A percentile compares a stretch with the other conserved stretches of the same genome.
Evolutionary conservation across 2,113 vertebrate genomes (phyloP).

Genomic region (Gnathonemus longibarbis): DNA sequence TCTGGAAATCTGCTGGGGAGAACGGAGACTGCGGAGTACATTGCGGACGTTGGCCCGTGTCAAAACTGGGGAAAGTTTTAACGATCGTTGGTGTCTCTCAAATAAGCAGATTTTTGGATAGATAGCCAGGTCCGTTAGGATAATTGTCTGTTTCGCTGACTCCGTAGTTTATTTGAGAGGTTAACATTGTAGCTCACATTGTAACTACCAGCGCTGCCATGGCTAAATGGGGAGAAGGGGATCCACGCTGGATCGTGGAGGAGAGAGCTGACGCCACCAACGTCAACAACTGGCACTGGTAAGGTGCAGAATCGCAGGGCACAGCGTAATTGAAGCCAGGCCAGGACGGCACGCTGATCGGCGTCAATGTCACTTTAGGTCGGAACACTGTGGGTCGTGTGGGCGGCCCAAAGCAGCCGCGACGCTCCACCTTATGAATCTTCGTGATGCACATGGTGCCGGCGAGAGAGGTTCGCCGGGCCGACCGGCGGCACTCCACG

Average conservation of each 20-base stretch:
- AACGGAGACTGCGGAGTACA: background rate
- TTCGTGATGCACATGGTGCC: background rate
- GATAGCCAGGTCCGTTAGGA: background rate
- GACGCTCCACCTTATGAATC: background rate
- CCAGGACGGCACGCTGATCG: background rate
- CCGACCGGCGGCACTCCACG: background rate
- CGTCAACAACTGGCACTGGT: conserved; percentile 99
- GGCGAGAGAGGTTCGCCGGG: background rate
- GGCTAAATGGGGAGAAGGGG: conserved; percentile 98
- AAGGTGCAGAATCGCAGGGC: conserved; percentile 28
- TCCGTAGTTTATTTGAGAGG: background rate
- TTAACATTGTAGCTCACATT: background rate
- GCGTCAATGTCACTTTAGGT: background rate
- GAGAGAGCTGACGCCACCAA: conserved; percentile 94
- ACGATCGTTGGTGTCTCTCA: background rate
- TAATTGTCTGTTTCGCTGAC: background rate
- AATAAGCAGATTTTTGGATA: background rate
- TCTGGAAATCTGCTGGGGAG: background rate
- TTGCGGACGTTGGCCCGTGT: background rate
- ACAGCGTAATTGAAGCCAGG: background rate
- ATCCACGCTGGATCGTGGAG: conserved; percentile 98
- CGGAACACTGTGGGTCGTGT: background rate
- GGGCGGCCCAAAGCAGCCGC: background rate
- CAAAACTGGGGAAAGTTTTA: background rate
- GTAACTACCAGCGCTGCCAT: conserved; percentile 45